Conservation (phyloP, 2,797 vertebrate genomes). For the Pagetopsis macropterus region DNA sequence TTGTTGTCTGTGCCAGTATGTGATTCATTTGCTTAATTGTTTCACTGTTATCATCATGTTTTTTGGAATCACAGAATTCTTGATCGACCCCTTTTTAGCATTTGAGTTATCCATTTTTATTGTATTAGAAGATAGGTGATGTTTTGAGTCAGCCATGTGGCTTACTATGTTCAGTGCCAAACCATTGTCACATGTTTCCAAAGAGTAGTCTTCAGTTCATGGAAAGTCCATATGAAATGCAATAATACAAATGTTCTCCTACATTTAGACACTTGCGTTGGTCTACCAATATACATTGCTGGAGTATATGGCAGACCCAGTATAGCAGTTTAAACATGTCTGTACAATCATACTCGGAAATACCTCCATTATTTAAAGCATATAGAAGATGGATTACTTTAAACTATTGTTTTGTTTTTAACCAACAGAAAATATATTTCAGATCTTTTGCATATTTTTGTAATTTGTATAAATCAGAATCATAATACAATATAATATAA, state of each 20-base stretch:
- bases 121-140: slow-evolving; percentile 1
- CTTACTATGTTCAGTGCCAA: neutral
- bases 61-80: slow-evolving; percentile 79
- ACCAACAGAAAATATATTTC: slow-evolving; percentile 38
- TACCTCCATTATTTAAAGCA: slow-evolving; percentile 69
- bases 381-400: slow-evolving; percentile 63
- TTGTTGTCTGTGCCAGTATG: slow-evolving; percentile 39
- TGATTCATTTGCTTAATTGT: slow-evolving; percentile 31
- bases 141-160: slow-evolving; percentile 3
- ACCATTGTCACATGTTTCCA: slow-evolving; percentile 19
- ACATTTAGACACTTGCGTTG: neutral
- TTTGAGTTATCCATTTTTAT: slow-evolving; percentile 9
- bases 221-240: neutral
- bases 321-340: slow-evolving; percentile 10
- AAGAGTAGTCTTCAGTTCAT: neutral
- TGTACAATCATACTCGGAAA: slow-evolving; percentile 36
- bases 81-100: slow-evolving; percentile 36
- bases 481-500: too few relatives aligned
- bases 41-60: slow-evolving; percentile 9
- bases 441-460: slow-evolving; percentile 64
- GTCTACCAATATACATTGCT: neutral
- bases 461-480: slow-evolving; percentile 46
- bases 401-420: slow-evolving; percentile 15
- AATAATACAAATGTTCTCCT: neutral
- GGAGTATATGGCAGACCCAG: neutral